Evolutionary conservation across 2,113 vertebrate species (phyloP).

Genomic region (Brienomyrus longianalis): DNA sequence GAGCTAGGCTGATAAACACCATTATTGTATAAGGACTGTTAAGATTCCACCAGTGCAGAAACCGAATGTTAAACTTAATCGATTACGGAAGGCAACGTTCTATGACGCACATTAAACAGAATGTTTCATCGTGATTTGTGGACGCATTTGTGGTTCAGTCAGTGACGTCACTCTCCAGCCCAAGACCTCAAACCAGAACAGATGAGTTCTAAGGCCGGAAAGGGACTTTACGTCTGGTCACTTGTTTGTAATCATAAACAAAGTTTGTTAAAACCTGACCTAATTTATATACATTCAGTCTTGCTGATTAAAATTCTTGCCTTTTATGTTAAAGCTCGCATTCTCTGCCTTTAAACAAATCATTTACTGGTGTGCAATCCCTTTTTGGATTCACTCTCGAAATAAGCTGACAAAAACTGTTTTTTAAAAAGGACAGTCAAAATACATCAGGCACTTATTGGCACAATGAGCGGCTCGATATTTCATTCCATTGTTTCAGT

Average conservation of each 20-base stretch:
- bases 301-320: background rate
- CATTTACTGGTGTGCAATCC: background rate
- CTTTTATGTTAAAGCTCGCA: too few relatives aligned
- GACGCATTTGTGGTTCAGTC: background rate
- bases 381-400: background rate
- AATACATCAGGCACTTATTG: background rate
- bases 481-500: background rate
- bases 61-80: background rate
- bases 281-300: background rate
- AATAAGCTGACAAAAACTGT: background rate
- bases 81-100: background rate
- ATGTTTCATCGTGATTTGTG: background rate
- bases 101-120: background rate
- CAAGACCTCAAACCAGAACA: background rate
- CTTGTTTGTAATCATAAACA: background rate
- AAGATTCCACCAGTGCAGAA: background rate
- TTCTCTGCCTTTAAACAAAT: conserved; percentile 4
- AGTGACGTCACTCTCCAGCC: background rate
- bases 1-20: background rate
- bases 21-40: background rate
- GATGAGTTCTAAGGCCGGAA: background rate
- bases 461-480: background rate
- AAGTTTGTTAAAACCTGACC: background rate
- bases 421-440: background rate
- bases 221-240: background rate